phyloP scores from a whole-genome alignment of 1,140 invertebrate species.

The Cryptotermes secundus region DNA sequence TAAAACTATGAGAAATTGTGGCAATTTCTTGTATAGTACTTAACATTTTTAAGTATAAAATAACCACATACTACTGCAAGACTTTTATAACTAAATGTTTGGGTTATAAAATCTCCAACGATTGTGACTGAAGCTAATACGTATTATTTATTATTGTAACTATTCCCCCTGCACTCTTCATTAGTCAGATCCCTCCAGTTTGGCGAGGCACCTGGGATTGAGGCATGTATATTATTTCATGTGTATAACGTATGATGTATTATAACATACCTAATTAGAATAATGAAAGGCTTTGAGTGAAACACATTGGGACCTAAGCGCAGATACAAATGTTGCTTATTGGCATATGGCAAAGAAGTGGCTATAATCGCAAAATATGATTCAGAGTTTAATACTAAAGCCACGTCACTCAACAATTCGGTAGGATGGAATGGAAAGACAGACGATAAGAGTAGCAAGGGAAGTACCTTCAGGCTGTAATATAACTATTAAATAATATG shows the following conservation, averaged over 20 bases:
- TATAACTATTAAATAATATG: too few species aligned
- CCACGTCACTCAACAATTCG: too few species aligned
- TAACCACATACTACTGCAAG: neutral
- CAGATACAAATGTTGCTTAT: neutral
- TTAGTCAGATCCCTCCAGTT: neutral
- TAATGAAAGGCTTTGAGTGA: neutral
- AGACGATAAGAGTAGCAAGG: too few species aligned
- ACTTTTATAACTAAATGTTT: conserved; percentile 3
- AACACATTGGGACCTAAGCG: neutral
- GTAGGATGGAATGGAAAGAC: too few species aligned
- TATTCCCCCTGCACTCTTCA: neutral
- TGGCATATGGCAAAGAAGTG: neutral
- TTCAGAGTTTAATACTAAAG: neutral
- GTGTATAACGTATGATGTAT: neutral
- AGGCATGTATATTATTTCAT: neutral
- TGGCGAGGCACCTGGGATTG: neutral
- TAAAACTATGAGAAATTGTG: neutral
- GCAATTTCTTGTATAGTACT: conserved; percentile 8
- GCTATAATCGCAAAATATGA: neutral
- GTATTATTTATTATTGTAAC: conserved; percentile 12
- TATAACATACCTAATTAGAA: neutral
- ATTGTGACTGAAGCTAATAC: neutral
- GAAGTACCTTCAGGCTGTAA: too few species aligned
- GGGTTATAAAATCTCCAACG: conserved; percentile 15
- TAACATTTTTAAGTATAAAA: conserved; percentile 8